Evolutionary conservation across 2,113 vertebrate species (phyloP), one percentile per base, ranked within the genome.

Genomic region (Scopus umbretta): DNA sequence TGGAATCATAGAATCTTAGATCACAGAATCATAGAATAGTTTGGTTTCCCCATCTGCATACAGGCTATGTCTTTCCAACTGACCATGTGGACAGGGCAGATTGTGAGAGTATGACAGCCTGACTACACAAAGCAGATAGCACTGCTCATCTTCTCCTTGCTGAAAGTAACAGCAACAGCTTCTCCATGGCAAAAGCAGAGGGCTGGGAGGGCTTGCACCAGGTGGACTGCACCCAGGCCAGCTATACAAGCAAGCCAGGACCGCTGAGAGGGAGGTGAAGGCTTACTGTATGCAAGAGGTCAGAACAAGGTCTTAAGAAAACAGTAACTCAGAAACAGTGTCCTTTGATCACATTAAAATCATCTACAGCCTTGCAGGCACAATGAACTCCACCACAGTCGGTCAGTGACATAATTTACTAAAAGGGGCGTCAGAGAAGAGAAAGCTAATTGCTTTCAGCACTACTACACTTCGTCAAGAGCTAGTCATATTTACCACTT

Each of bases 211-310:
- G 5, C 32, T 82, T 63, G 19, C 5, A 13, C 29, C 26, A 36
- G 9, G 4, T 40, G 25, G 10, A 19, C n/a, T 80, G 38, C 8
- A 26, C 6, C 4, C 11, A 23, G 16, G 18, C 10, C 32, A 63
- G 38, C 15, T 50, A 7, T 19, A 21, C 45, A 42, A 21, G 8
- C 23, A 50, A 38, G n/a, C 5, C 29, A 70, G 30, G 9, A 13
- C 5, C 0, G 0, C 7, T 26, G 27, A 15, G 7, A 2, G 1
- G 9, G 19, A 86, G 21, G 6, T 50, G 20, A 23, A 42, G 14
- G 5, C 21, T 76, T 20, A 38, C 17, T 4, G 11, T 4, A 27
- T 17, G 8, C 15, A 19, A 16, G 8, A 38, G 16, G 7, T 70
- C 75, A 81, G 26, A 72, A 62, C 7, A 47, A 66, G 16, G 7